These are phyloP conservation scores for Oreochromis mossambicus DNA, from an alignment of 2,797 vertebrate genomes.

Conservation along the genomic window DNA sequence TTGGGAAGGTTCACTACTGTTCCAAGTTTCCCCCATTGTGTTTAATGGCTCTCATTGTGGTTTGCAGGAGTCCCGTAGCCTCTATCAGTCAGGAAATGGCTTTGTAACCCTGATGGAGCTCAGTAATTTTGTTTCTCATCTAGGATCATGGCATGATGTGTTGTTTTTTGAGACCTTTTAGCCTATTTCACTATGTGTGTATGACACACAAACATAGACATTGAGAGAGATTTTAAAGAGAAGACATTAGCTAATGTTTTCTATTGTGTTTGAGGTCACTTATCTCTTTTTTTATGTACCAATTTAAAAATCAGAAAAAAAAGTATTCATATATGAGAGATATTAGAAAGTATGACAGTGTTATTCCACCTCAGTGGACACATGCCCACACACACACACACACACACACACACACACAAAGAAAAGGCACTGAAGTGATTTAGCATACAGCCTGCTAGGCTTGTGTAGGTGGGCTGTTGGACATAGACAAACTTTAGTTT, in stretches of 20 bases:
- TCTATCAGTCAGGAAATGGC: background rate
- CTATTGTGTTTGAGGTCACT: background rate
- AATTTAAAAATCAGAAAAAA: background rate
- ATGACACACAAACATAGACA: background rate
- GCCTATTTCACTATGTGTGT: background rate
- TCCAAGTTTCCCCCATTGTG: background rate
- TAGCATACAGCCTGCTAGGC: background rate
- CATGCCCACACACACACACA: no score
- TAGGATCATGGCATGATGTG: background rate
- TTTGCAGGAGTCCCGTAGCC: background rate
- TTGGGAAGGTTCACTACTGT: background rate
- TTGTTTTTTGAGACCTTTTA: no score
- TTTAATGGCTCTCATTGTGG: background rate
- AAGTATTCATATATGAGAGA: background rate
- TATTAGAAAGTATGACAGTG: background rate
- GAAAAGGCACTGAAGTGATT: background rate
- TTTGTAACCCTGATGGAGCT: background rate
- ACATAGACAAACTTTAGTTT: background rate
- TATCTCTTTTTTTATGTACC: background rate
- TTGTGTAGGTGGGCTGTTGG: background rate
- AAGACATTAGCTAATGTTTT: background rate
- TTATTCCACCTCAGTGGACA: background rate
- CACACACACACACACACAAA: background rate
- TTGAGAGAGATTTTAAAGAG: background rate
- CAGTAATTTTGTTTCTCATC: background rate